Evolutionary conservation across 2,888 invertebrate genomes (phyloP).

Genomic region (Cerastis leucographa): DNA sequence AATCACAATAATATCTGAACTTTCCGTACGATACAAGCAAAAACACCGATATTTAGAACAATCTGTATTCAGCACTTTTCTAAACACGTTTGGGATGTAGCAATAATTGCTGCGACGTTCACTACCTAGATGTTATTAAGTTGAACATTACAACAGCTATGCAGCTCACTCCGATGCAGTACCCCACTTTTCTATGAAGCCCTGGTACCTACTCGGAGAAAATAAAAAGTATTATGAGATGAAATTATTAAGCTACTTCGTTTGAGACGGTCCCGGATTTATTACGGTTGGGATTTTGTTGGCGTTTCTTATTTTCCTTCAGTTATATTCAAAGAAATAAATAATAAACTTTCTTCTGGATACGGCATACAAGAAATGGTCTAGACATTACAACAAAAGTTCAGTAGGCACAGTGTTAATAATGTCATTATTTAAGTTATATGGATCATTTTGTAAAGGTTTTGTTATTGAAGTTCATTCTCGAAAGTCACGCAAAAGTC

Average conservation of each 20-base stretch:
- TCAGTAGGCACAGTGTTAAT: not conserved
- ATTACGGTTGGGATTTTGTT: constrained; percentile 47
- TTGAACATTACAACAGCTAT: constrained; percentile 75
- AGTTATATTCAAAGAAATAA: constrained; percentile 43
- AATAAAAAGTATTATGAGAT: constrained; percentile 69
- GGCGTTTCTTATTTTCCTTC: constrained; percentile 40
- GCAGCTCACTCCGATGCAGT: constrained; percentile 66
- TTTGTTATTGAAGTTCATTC: not conserved
- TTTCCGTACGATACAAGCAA: not conserved
- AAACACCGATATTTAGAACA: constrained; percentile 52
- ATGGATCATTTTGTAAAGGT: not conserved
- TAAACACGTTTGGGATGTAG: constrained; percentile 77
- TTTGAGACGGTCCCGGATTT: constrained; percentile 64
- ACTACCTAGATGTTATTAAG: constrained; percentile 80
- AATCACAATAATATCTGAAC: not conserved
- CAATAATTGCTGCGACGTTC: constrained; percentile 82
- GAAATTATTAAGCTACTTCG: constrained; percentile 67
- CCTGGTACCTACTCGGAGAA: constrained; percentile 56
- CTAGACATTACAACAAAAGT: not conserved
- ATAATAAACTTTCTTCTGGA: constrained; percentile 14
- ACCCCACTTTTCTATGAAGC: constrained; percentile 49
- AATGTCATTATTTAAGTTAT: not conserved
- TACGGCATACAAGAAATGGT: not conserved
- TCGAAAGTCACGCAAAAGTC: not conserved
- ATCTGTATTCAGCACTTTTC: constrained; percentile 58